Conservation (phyloP, 2,113 vertebrate species). For the pig (Sus scrofa) region T2T-Sscrofa CM000827.6:111240001-111240500, state of each 20-base stretch:
- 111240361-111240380: neutral
- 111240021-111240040: neutral
- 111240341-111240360: neutral
- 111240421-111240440: neutral
- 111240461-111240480: too few relatives aligned
- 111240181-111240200: neutral
- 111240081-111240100: neutral
- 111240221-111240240: neutral
- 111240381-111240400: neutral
- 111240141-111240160: neutral
- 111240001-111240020: neutral
- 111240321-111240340: neutral
- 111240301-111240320: neutral
- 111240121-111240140: neutral
- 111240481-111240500: neutral
- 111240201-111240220: neutral
- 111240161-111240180: neutral
- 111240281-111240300: neutral
- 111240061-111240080: neutral
- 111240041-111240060: accelerated
- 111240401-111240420: neutral
- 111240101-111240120: neutral
- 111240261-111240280: neutral
- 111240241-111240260: neutral
- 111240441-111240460: neutral